Base-by-base conservation (phyloP, 1,140 invertebrate species). In the Lepidurus arcticus region DNA sequence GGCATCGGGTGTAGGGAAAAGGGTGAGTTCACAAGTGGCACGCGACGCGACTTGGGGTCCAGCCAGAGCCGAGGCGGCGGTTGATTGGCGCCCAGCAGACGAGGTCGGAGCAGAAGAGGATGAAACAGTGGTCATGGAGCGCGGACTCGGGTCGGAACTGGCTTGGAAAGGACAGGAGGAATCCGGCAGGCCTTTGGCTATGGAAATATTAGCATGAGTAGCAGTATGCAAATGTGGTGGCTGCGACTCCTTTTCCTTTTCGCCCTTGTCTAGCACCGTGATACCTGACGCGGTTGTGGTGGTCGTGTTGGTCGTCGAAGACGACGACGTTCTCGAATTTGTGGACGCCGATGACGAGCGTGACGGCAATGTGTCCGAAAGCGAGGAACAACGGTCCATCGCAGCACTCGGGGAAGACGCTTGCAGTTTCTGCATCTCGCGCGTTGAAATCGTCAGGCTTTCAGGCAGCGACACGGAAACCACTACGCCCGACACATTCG, bases 401-500 rank as follows among this genome's bases (percentile, higher is more conserved):
- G 34, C 34, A 34, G 4, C 34, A 34, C 34, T 34, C 34, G 34
- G 34, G 3, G 34, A 34, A 34, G 75, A 43, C 10, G 7, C 24
- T 76, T 76, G 43, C 42, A 76, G 42, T 42, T 24, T 44, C 47
- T 76, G 43, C 76, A 76, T 76, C 21, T 65, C 53, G 53, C n/a
- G 53, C 21, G 6, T 65, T 7, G 53, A 65, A 65, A 65, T 65
- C 53, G 16, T 21, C 53, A 21, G 53, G 53, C 16, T 21, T 65
- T 7, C 21, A 13, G 53, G 13, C 34, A 34, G 53, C 8, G 53
- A 65, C 16, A 65, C 53, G 6, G 53, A 16, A 21, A 43, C 75
- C 75, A 44, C 75, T 47, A 76, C 44, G 44, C 24, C 44, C 43
- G 75, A 76, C 75, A 76, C 75, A 47, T 76, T 44, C 6, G 75